Conservation (phyloP, 1,140 invertebrate genomes). For the Papilio machaon region DNA sequence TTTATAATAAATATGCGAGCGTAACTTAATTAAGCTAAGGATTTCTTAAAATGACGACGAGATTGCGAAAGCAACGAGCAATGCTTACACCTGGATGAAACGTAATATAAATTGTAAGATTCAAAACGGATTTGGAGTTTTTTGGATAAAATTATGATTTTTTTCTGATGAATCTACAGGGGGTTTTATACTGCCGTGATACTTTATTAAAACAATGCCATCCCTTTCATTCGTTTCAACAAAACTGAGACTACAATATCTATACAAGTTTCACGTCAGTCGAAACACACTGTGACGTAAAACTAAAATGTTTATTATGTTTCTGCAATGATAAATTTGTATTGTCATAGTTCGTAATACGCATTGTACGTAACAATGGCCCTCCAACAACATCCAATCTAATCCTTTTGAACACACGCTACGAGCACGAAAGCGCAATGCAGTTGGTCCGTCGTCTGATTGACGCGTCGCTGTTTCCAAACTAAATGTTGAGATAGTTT, state of each 20-base stretch:
- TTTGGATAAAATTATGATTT: no score
- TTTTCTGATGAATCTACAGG: no score
- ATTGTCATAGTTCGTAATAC: not conserved
- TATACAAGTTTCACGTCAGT: no score
- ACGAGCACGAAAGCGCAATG: constrained; percentile 16
- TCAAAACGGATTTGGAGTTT: not conserved
- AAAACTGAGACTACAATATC: no score
- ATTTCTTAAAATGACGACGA: constrained; percentile 34
- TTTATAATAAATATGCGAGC: constrained; percentile 32
- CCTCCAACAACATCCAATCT: constrained; percentile 26
- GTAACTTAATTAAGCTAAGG: constrained; percentile 35
- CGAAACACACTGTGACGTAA: no score
- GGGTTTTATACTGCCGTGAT: no score
- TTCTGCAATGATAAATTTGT: not conserved
- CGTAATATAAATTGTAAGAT: constrained; percentile 8
- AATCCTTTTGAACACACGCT: constrained; percentile 31
- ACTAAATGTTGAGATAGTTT: constrained; percentile 20
- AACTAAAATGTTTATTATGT: not conserved
- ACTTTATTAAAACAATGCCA: no score
- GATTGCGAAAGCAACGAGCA: constrained; percentile 19
- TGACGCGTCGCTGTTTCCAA: constrained; percentile 17
- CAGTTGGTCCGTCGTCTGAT: constrained; percentile 29
- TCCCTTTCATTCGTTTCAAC: no score
- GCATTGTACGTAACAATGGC: constrained; percentile 11
- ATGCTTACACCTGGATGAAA: constrained; percentile 28